Evolutionary conservation across 2,113 vertebrate genomes (phyloP).

Genomic region (Peromyscus leucopus): DNA sequence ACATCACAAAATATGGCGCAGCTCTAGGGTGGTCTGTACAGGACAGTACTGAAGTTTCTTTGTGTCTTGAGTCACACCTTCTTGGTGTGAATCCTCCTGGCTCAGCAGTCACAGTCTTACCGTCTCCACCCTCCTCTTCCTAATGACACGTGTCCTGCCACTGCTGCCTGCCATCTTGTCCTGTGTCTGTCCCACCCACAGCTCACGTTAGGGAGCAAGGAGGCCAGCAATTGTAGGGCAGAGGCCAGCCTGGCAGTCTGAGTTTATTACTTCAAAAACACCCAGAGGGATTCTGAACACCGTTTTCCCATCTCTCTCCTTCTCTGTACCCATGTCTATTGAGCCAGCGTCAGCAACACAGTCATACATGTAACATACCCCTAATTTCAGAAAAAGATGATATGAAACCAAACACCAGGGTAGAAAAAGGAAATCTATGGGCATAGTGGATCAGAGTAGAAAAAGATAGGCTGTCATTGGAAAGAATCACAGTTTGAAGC

Average conservation of each 20-base stretch:
- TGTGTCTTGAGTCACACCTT: not conserved
- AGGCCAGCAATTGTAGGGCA: conserved; percentile 79
- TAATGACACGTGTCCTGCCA: conserved; percentile 72
- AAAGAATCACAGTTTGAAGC: not conserved
- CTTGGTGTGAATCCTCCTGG: not conserved
- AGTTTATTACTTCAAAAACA: conserved; percentile 73
- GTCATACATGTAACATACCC: too few relatives aligned
- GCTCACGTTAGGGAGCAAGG: conserved; percentile 82
- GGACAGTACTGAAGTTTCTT: too few relatives aligned
- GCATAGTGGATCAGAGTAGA: not conserved
- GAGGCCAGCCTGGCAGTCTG: conserved; percentile 70
- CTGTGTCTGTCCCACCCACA: conserved; percentile 85
- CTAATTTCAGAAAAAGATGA: not conserved
- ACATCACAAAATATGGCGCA: fast-evolving
- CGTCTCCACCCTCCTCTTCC: conserved; percentile 27
- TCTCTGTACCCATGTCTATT: not conserved
- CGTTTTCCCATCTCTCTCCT: not conserved
- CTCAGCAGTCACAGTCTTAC: not conserved
- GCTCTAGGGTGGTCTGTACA: not conserved
- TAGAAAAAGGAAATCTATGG: not conserved
- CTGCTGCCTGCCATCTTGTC: conserved; percentile 87
- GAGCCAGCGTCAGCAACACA: not conserved
- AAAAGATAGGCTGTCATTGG: not conserved
- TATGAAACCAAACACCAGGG: not conserved
- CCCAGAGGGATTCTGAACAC: not conserved